Conservation (phyloP, 2,888 invertebrate genomes). For the Shargacucullia verbasci region DNA sequence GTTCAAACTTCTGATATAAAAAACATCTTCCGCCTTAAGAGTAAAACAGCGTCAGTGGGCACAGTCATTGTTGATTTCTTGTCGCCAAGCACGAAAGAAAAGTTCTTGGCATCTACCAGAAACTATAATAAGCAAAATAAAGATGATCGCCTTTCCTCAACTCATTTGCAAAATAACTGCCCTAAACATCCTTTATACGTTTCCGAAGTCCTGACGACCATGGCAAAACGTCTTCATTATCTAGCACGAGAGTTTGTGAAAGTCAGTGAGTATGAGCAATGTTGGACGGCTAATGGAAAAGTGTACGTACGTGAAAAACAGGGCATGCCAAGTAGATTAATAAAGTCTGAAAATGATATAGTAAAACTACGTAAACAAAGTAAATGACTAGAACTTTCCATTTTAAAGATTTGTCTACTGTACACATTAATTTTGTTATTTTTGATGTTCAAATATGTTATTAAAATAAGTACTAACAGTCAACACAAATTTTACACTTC, state of each 20-base stretch:
- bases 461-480: not conserved
- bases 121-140: conserved; percentile 4
- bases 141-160: conserved; percentile 8
- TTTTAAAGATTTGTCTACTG: too few species aligned
- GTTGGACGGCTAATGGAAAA: conserved; percentile 14
- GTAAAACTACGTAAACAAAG: conserved; percentile 6
- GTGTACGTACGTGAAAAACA: conserved; percentile 11
- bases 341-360: conserved; percentile 10
- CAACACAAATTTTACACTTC: too few species aligned
- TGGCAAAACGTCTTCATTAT: conserved; percentile 5
- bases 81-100: not conserved
- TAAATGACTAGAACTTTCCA: conserved; percentile 23
- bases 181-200: conserved; percentile 3
- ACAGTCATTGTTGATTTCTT: conserved; percentile 10
- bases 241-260: conserved; percentile 3
- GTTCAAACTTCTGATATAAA: not conserved
- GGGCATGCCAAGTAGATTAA: conserved; percentile 10
- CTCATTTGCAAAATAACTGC: not conserved
- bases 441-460: not conserved
- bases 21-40: conserved; percentile 5
- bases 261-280: conserved; percentile 3
- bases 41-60: conserved; percentile 1
- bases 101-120: conserved; percentile 8
- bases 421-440: too few species aligned
- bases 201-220: conserved; percentile 1